phyloP scores from a whole-genome alignment of 1,140 invertebrate species.

The Cheumatopsyche charites region DNA sequence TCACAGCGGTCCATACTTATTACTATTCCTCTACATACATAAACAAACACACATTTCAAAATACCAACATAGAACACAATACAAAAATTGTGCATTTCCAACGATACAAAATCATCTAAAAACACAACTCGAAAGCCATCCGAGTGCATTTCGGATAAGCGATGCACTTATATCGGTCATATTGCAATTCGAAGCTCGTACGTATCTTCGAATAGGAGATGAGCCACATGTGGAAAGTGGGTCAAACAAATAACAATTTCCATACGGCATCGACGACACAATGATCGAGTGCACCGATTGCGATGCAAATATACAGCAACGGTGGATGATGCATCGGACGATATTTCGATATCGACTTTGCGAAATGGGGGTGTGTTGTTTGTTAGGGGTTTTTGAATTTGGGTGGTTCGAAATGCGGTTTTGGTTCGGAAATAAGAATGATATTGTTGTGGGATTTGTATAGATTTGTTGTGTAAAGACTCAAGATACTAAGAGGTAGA shows the following conservation, averaged over 20 bases:
- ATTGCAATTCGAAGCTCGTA: not conserved
- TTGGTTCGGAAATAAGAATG: constrained; percentile 1
- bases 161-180: not conserved
- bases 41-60: too few relatives aligned
- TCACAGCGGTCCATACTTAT: too few relatives aligned
- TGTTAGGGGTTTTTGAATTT: not conserved
- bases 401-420: not conserved
- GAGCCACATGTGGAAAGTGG: constrained; percentile 11
- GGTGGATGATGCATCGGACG: not conserved
- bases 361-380: not conserved
- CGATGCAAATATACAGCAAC: not conserved
- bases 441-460: too few relatives aligned
- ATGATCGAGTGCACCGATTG: constrained; percentile 20
- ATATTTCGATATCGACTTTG: not conserved
- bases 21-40: not conserved
- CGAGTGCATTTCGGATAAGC: not conserved
- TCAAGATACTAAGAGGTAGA: too few relatives aligned
- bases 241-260: constrained; percentile 35
- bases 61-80: too few relatives aligned
- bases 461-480: too few relatives aligned
- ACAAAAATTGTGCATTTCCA: too few relatives aligned
- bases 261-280: constrained; percentile 17
- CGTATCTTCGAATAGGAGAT: not conserved
- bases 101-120: too few relatives aligned
- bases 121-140: not conserved